Base-by-base conservation (phyloP, 2,888 invertebrate genomes). In the Vandiemenella viatica region DNA sequence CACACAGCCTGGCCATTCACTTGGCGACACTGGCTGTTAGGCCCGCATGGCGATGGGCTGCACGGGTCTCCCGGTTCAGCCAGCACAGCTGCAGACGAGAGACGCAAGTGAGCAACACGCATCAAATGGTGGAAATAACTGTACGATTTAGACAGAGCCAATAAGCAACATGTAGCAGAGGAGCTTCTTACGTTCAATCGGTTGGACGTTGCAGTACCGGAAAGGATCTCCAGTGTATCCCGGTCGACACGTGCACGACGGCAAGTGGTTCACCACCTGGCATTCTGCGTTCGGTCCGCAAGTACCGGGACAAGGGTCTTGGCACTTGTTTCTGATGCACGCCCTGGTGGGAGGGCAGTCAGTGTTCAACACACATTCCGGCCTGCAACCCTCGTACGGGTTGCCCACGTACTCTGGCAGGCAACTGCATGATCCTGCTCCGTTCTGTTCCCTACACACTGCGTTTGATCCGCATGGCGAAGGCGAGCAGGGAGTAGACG, bases 221-320 rank as follows among this genome's bases (percentile, higher is more conserved):
- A 83, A 84, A 7, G 84, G 76, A 64, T 80, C 77, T 56, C 83
- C 83, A 46, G 74, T 75, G 59, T 63, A 62, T 42, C 65, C 65
- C 21, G 60, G 59, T 23, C 63, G 61, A 53, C 70, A 87, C 50
- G 71, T 77, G 61, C 85, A 79, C 38, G 73, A 68, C 48, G 81
- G 79, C 58, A 84, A 60, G 62, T 32, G 66, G 56, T 17, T 71
- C 64, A 59, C 86, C 67, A 50, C 80, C 66, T 79, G 75, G 60
- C 88, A 89, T 58, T 75, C 68, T 13, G 85, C 79, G 62, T 80
- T 81, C 60, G 69, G 68, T 45, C 87, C 89, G 60, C 83, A 89
- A 45, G 80, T 75, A 43, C 76, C 77, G 23, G 76, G 75, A 57
- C 89, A 89, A 32, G 89, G 88, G 63, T 87, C 75, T 19, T 69